Evolutionary conservation across 1,140 invertebrate genomes (phyloP), one percentile per base, ranked within the genome.

Genomic region (Stegodyphus dumicola): DNA sequence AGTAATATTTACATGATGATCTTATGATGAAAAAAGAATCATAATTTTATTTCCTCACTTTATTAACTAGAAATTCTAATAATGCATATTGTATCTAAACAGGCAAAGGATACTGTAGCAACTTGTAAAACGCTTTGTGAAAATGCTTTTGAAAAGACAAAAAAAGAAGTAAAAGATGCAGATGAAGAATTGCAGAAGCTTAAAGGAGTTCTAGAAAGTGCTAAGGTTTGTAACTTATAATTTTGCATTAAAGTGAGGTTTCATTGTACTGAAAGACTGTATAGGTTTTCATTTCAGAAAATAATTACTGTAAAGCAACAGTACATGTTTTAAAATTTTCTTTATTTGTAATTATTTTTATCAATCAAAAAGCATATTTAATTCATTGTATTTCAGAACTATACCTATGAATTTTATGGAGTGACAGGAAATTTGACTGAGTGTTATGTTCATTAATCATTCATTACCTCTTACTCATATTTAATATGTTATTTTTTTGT

Each of bases 121-220:
- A 71, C 78, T 64, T 71, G 52, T 9, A 80, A 71, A 13, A 80
- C 49, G 49, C 18, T 73, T 17, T 60, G 67, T 49, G 10, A 7
- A n/a, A 71, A 17, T 80, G 54, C 66, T 49, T 10, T 48, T 49
- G 78, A 80, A 51, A 80, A 60, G 17, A 67, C 78, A 48, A 80
- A 80, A 80, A 71, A 49, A 60, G 78, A 60, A 70, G 18, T 80
- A 6, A 70, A 71, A 71, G 78, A 56, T 51, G 53, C 78, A 13
- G 78, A 80, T 48, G 18, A 60, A 80, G 78, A 64, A 52, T n/a
- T 80, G 3, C 15, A 49, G 49, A 56, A 71, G 66, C 69, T 80
- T 5, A 80, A 80, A 52, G 67, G 67, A 33, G 54, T 52, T 51
- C 48, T 80, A 49, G 78, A 80, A 56, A 69, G 51, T 54, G 11